phyloP scores from a whole-genome alignment of 2,888 invertebrate species.

The Ypsolopha scabrella region DNA sequence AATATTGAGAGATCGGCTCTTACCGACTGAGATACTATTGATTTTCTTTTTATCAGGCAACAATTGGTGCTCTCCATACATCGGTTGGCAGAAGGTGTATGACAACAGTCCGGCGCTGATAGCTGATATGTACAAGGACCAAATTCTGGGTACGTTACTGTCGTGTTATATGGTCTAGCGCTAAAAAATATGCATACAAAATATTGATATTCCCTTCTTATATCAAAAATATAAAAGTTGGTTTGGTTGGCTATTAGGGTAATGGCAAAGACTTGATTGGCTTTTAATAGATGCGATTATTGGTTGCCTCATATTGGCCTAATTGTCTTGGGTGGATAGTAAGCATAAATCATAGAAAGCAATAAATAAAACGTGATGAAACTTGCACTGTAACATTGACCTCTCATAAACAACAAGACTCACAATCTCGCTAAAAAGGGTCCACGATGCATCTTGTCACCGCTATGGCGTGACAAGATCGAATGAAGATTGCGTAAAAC shows the following conservation, averaged over 20 bases:
- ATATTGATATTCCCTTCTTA: no score
- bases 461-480: no score
- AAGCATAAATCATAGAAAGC: no score
- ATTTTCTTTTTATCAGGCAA: conserved; percentile 59
- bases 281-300: not conserved
- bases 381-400: no score
- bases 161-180: not conserved
- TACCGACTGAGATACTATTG: no score
- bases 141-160: conserved; percentile 59
- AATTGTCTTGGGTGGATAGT: not conserved
- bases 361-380: no score
- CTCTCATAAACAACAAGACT: no score
- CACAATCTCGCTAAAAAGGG: no score
- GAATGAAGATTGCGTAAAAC: no score
- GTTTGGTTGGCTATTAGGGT: not conserved
- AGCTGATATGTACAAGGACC: conserved; percentile 58
- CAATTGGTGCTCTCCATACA: conserved; percentile 94
- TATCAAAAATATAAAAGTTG: no score
- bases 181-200: not conserved
- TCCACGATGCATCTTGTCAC: no score
- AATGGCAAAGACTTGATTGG: not conserved
- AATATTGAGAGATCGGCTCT: no score
- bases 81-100: conserved; percentile 90
- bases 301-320: not conserved
- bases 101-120: conserved; percentile 78